Conservation (phyloP, 2,888 invertebrate species). For the Lobophora halterata region DNA sequence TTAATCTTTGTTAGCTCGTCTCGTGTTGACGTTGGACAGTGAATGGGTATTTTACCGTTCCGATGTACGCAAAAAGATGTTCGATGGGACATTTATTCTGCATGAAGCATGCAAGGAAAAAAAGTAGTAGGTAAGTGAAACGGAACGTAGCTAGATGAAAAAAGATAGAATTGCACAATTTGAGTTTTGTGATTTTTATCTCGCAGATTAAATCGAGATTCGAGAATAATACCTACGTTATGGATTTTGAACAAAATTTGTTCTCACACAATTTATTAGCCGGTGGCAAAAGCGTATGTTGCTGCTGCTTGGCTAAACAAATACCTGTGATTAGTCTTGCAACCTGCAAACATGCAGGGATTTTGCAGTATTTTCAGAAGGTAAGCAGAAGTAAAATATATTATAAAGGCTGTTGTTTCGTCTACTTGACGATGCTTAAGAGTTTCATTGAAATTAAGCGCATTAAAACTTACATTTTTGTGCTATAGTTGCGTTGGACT, state of each 20-base stretch:
- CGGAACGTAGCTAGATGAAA: slow-evolving; percentile 4
- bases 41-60: too few relatives aligned
- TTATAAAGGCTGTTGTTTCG: neutral
- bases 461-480: neutral
- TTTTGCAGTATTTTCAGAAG: slow-evolving; percentile 44
- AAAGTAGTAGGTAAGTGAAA: neutral
- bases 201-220: too few relatives aligned
- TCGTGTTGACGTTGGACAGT: too few relatives aligned
- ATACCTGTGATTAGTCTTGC: slow-evolving; percentile 36
- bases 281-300: slow-evolving; percentile 32
- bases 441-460: neutral
- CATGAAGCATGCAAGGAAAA: too few relatives aligned
- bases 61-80: slow-evolving; percentile 3
- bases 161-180: slow-evolving; percentile 13
- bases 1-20: too few relatives aligned
- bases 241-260: slow-evolving; percentile 13
- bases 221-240: neutral
- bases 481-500: slow-evolving; percentile 11
- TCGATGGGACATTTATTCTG: too few relatives aligned
- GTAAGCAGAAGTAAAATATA: slow-evolving; percentile 32
- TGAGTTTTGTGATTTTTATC: too few relatives aligned
- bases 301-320: slow-evolving; percentile 47
- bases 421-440: neutral
- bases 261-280: neutral
- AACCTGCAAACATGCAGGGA: slow-evolving; percentile 47